Percentiles rank a stretch among this genome's conserved stretches.
Evolutionary conservation across 2,888 invertebrate species (phyloP).

Genomic region (Leucania comma): DNA sequence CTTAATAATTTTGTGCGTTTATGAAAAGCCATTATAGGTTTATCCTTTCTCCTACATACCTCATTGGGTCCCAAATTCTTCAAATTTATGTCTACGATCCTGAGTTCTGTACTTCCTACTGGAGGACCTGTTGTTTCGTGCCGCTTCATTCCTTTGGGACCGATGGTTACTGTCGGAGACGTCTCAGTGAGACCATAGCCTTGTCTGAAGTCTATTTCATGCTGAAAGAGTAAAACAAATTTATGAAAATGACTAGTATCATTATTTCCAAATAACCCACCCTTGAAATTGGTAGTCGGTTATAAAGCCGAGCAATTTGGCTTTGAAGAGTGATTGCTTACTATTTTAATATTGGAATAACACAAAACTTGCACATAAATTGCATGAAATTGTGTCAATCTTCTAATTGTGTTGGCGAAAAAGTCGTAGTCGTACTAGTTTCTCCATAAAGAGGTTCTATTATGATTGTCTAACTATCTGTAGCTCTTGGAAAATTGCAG

Average conservation of each 20-base stretch:
- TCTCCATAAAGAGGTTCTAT: neutral
- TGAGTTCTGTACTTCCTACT: constrained; percentile 91
- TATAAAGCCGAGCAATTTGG: too few species aligned
- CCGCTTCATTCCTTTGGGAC: constrained; percentile 72
- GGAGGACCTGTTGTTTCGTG: constrained; percentile 90
- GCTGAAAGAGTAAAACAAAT: constrained; percentile 71
- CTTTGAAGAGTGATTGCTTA: too few species aligned
- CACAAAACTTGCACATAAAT: too few species aligned
- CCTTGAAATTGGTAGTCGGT: too few species aligned
- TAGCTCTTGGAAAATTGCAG: neutral
- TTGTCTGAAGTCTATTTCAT: constrained; percentile 85
- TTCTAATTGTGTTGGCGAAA: too few species aligned
- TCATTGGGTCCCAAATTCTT: constrained; percentile 90
- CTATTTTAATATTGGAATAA: too few species aligned
- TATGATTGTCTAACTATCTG: neutral
- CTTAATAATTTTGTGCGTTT: too few species aligned
- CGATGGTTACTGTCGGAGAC: constrained; percentile 90
- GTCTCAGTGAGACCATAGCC: constrained; percentile 95
- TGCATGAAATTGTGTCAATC: too few species aligned
- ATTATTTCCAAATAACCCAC: too few species aligned
- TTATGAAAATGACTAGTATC: neutral
- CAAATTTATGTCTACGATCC: constrained; percentile 90
- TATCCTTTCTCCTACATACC: constrained; percentile 64
- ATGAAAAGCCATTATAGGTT: too few species aligned
- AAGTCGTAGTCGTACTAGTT: neutral